phyloP scores from a whole-genome alignment of 2,797 vertebrate genomes.

The Acrossocheilus wenchowensis region DNA sequence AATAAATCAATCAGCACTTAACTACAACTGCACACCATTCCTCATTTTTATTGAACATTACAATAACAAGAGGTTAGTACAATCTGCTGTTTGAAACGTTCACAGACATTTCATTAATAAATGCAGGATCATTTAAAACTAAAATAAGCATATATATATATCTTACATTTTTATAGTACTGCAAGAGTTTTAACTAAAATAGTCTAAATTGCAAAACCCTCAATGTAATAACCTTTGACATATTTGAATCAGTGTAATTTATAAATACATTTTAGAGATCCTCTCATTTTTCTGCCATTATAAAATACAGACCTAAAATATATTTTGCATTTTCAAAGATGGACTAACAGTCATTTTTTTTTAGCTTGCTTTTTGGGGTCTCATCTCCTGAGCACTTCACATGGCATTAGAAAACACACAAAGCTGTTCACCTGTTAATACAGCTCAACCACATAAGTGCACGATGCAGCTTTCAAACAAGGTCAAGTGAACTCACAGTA shows the following conservation, averaged over 20 bases:
- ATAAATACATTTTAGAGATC: conserved; percentile 63
- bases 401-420: conserved; percentile 50
- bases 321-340: conserved; percentile 69
- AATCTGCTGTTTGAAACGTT: conserved; percentile 61
- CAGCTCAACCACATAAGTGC: conserved; percentile 38
- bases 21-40: conserved; percentile 62
- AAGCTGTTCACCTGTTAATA: conserved; percentile 32
- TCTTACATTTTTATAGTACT: conserved; percentile 57
- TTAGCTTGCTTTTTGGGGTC: conserved; percentile 58
- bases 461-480: conserved; percentile 36
- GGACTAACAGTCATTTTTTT: conserved; percentile 72
- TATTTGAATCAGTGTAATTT: conserved; percentile 69
- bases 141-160: conserved; percentile 62
- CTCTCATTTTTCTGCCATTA: conserved; percentile 59
- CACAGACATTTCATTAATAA: conserved; percentile 70
- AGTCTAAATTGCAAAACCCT: conserved; percentile 16
- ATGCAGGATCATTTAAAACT: conserved; percentile 73
- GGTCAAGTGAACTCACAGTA: conserved; percentile 36
- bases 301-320: conserved; percentile 78
- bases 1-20: background rate
- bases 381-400: conserved; percentile 71
- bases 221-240: conserved; percentile 44
- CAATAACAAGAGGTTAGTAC: conserved; percentile 59
- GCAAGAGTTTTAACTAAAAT: conserved; percentile 55
- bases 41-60: conserved; percentile 75